These are phyloP conservation scores for cattle (Bos taurus) DNA, from an alignment of 2,113 vertebrate species.

Conservation along the genomic window DNA sequence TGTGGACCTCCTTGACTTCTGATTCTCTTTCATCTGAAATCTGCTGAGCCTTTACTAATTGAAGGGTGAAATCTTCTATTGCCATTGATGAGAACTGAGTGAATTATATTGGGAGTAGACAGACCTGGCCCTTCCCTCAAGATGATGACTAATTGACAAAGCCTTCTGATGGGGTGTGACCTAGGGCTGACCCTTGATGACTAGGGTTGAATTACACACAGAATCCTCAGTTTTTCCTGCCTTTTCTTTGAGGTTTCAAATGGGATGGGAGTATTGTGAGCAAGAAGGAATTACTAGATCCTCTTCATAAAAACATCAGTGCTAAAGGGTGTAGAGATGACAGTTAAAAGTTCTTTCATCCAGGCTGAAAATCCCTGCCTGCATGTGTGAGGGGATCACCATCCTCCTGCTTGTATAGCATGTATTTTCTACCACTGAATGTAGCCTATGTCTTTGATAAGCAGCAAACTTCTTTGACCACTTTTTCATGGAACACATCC, in stretches of 20 bases:
- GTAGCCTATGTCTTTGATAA: background rate
- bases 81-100: constrained; percentile 51
- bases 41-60: constrained; percentile 62
- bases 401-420: background rate
- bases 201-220: background rate
- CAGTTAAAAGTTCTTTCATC: background rate
- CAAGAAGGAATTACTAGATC: background rate
- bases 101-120: constrained; percentile 68
- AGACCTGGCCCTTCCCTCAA: constrained; percentile 48
- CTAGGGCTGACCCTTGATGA: constrained; percentile 37
- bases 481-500: background rate
- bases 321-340: background rate
- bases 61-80: constrained; percentile 60
- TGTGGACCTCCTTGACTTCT: constrained; percentile 33
- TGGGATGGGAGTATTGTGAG: background rate
- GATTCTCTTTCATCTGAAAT: constrained; percentile 53
- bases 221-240: background rate
- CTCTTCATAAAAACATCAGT: background rate
- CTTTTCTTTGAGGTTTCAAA: background rate
- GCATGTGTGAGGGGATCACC: background rate
- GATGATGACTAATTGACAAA: constrained; percentile 59
- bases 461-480: background rate
- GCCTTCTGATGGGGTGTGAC: constrained; percentile 30
- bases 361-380: background rate
- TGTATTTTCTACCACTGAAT: background rate